Base-by-base conservation (phyloP, 2,797 vertebrate species). In the Acanthurus lineatus region DNA sequence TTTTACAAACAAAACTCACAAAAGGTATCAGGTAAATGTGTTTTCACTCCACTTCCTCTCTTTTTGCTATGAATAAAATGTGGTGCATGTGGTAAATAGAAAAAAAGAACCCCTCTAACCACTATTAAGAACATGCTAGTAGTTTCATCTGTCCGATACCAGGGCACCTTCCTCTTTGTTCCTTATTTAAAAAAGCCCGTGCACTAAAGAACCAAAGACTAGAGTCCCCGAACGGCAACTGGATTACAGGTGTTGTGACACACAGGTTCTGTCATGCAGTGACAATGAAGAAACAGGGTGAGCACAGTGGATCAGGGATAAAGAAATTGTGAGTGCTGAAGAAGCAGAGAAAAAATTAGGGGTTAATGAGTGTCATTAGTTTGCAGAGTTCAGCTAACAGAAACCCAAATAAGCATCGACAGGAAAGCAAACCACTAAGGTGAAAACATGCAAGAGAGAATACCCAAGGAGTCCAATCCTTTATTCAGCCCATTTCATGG, bases 341-440 rank as follows among this genome's bases (percentile, higher is more conserved):
- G 82, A 77, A 80, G 85, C 77, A 67, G 58, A 81, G 67, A 28
- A 44, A 71, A 74, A 58, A 86, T 94, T 88, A 93, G 63, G 14
- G 81, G 90, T 94, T 94, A 94, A 88, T 81, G 54, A 70, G 77
- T 78, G 77, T 69, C 28, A 87, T 94, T 93, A 93, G 84, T 92
- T 82, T 89, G 90, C 80, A 16, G 63, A 86, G 87, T 76, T 69
- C 42, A 82, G 72, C 66, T 75, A 58, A 25, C 25, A 16, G 66
- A 19, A n/a, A 51, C 68, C 59, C 44, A 54, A 3, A 61, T 9
- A 32, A 32, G 32, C 32, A 32, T 32, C 32, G 32, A 32, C 32
- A 32, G 32, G 65, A 84, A 48, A 61, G 38, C 11, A 64, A 54
- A 75, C 12, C n/a, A 11, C 45, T 48, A 12, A 12, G 32, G 20